Evolutionary conservation across 1,140 invertebrate genomes (phyloP).

Genomic region (Drosophila pallidifrons): DNA sequence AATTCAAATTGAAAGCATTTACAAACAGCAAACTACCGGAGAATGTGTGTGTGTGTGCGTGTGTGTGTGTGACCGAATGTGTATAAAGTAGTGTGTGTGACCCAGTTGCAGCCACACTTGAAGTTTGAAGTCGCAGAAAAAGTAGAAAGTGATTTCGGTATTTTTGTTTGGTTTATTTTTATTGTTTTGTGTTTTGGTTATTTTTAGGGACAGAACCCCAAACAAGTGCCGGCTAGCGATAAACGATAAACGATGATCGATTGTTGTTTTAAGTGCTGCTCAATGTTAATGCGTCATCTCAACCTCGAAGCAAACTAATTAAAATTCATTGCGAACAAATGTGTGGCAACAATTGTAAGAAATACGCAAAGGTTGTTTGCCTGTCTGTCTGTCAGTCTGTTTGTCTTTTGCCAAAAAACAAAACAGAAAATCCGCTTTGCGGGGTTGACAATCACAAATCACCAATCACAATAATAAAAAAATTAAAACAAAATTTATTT

Average conservation of each 20-base stretch:
- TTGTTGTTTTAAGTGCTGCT: constrained; percentile 24
- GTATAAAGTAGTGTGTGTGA: constrained; percentile 48
- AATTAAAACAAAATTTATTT: constrained; percentile 36
- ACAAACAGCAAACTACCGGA: constrained; percentile 13
- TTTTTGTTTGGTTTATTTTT: constrained; percentile 6
- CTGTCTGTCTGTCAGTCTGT: neutral
- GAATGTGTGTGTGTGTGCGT: constrained; percentile 10
- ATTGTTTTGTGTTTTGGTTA: neutral
- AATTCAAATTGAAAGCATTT: constrained; percentile 73
- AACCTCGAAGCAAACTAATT: constrained; percentile 70
- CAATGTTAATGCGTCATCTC: constrained; percentile 66
- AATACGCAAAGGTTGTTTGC: constrained; percentile 59
- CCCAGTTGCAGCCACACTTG: constrained; percentile 57
- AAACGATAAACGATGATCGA: neutral
- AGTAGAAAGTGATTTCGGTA: constrained; percentile 72
- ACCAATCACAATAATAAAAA: constrained; percentile 11
- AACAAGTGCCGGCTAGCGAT: constrained; percentile 14
- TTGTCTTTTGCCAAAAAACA: constrained; percentile 43
- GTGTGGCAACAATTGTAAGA: constrained; percentile 68
- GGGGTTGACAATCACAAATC: constrained; percentile 51
- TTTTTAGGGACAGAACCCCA: constrained; percentile 7
- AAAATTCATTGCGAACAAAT: constrained; percentile 75
- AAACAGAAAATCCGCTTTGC: constrained; percentile 40
- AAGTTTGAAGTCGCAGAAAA: constrained; percentile 49
- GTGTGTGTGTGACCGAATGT: constrained; percentile 10